These are phyloP conservation scores for Umimayanthus chanpuru DNA, from an alignment of 92 coral and sea anemone species.

Conservation along the genomic window DNA sequence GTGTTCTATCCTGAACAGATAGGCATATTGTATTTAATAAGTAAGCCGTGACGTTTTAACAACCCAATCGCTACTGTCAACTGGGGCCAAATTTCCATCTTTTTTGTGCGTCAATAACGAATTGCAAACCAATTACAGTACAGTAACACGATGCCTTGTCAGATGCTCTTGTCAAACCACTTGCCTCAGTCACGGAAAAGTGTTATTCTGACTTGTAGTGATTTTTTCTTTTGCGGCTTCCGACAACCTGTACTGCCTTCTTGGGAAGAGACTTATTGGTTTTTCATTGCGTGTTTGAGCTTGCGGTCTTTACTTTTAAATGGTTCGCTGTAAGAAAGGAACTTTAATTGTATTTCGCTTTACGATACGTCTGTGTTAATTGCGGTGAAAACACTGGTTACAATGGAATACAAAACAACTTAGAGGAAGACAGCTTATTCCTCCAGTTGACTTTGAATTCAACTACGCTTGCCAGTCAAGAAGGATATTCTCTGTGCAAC, in stretches of 20 bases:
- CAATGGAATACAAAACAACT: neutral
- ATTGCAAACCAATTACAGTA: neutral
- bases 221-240: neutral
- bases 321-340: neutral
- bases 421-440: neutral
- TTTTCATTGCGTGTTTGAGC: neutral
- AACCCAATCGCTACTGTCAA: neutral
- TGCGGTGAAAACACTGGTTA: neutral
- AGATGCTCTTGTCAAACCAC: neutral
- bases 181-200: neutral
- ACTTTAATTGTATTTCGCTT: neutral
- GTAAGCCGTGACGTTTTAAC: neutral
- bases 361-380: neutral
- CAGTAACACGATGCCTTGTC: neutral
- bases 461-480: neutral
- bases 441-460: neutral
- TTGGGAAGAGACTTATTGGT: neutral
- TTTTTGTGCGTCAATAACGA: neutral
- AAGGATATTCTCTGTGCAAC: neutral
- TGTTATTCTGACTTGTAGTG: neutral
- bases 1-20: no score
- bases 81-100: neutral
- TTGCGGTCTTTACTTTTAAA: neutral
- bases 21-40: no score
- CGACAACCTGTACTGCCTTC: neutral